These are phyloP conservation scores for Opisthograptis luteolata DNA, from an alignment of 2,888 invertebrate genomes.

Conservation along the genomic window DNA sequence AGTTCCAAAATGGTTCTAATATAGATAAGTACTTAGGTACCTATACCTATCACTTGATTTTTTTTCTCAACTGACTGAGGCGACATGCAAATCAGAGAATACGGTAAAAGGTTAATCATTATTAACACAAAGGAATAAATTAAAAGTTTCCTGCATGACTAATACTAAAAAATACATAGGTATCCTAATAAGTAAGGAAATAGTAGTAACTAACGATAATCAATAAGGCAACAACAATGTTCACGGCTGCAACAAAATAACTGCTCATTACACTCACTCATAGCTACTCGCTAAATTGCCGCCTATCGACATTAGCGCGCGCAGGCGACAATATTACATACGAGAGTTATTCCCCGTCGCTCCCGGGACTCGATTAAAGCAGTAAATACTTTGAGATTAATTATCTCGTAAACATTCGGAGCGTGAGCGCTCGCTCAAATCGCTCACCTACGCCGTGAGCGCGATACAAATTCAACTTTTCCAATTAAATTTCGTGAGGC, in stretches of 20 bases:
- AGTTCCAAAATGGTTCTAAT: too few relatives aligned
- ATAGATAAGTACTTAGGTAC: too few relatives aligned
- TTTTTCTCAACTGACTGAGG: too few relatives aligned
- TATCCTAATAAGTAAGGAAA: too few relatives aligned
- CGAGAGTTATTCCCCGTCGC: conserved; percentile 80
- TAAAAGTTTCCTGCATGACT: too few relatives aligned
- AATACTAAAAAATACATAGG: too few relatives aligned
- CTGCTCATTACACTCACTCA: conserved; percentile 35
- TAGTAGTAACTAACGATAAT: not conserved
- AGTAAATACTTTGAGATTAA: conserved; percentile 85
- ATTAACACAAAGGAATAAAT: too few relatives aligned
- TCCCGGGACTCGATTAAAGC: conserved; percentile 81
- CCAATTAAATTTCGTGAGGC: conserved; percentile 86
- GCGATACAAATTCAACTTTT: conserved; percentile 85
- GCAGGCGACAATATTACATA: conserved; percentile 76
- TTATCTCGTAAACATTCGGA: conserved; percentile 84
- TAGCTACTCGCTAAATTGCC: conserved; percentile 36
- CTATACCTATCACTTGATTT: too few relatives aligned
- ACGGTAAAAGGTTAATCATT: too few relatives aligned
- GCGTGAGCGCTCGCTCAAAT: conserved; percentile 71
- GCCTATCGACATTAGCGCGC: conserved; percentile 39
- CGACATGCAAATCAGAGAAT: too few relatives aligned
- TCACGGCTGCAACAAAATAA: conserved; percentile 28
- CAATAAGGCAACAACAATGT: conserved; percentile 14
- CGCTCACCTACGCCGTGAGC: conserved; percentile 83